phyloP scores from a whole-genome alignment of 37 sponge, comb jelly and placozoan genomes.

The Tethya wilhelma region DNA sequence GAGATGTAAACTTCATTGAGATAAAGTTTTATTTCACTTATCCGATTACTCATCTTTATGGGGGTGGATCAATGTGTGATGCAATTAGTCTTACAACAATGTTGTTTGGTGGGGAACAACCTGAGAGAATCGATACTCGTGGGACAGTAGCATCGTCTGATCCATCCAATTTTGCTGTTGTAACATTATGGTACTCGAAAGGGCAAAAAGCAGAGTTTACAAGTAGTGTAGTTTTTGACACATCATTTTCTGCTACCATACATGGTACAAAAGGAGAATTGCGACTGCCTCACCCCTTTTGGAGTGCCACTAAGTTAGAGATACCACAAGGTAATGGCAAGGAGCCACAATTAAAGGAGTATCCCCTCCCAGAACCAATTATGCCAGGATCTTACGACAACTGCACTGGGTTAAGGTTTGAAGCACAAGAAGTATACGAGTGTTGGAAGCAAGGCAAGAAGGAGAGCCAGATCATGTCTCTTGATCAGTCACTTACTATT shows the following conservation, averaged over 20 bases:
- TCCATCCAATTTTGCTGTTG: background rate
- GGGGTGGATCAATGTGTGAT: constrained; percentile 74
- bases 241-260: constrained; percentile 51
- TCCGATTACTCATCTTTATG: constrained; percentile 51
- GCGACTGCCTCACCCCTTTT: constrained; percentile 63
- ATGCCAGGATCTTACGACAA: constrained; percentile 39
- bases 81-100: constrained; percentile 61
- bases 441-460: constrained; percentile 63
- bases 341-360: constrained; percentile 19
- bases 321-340: constrained; percentile 10
- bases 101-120: constrained; percentile 58
- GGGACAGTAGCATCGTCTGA: constrained; percentile 26
- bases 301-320: constrained; percentile 64
- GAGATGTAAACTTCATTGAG: constrained; percentile 61
- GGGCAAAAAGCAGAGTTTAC: constrained; percentile 48
- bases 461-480: constrained; percentile 59
- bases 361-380: constrained; percentile 39
- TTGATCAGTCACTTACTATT: constrained; percentile 44
- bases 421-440: constrained; percentile 63
- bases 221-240: background rate
- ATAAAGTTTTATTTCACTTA: constrained; percentile 48
- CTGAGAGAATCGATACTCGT: constrained; percentile 40
- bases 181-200: constrained; percentile 25
- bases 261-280: constrained; percentile 72
- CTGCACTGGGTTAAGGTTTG: constrained; percentile 70